phyloP scores from a whole-genome alignment of 2,797 vertebrate genomes.

The Sciurus vulgaris region DNA sequence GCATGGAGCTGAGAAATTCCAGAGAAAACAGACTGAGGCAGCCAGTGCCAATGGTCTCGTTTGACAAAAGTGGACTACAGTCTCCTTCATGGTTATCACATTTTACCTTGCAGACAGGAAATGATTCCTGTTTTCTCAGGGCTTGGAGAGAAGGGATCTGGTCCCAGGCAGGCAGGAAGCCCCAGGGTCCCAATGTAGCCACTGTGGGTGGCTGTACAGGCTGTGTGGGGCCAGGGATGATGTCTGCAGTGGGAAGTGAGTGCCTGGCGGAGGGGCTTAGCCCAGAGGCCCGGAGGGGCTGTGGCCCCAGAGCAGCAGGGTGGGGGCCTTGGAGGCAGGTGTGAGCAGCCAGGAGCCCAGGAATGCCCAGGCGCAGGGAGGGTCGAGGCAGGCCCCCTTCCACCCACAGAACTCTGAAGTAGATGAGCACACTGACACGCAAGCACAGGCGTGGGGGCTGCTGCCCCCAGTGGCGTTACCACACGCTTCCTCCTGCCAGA shows the following conservation, averaged over 20 bases:
- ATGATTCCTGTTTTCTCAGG: neutral
- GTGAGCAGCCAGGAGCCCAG: neutral
- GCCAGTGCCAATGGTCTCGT: neutral
- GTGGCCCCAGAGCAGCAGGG: no score
- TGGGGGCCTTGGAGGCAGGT: no score
- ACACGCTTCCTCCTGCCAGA: no score
- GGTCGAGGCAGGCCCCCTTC: neutral
- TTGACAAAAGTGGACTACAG: accelerated
- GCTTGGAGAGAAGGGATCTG: accelerated
- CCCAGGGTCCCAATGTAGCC: accelerated
- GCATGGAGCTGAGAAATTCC: neutral
- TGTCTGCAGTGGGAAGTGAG: accelerated
- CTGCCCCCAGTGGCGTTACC: no score
- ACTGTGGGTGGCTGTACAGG: accelerated
- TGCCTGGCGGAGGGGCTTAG: accelerated
- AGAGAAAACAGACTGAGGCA: neutral
- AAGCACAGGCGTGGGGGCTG: accelerated
- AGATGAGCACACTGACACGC: accelerated
- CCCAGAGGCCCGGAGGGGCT: no score
- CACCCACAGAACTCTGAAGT: neutral
- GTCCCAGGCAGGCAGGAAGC: accelerated
- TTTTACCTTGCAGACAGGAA: neutral
- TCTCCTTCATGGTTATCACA: neutral
- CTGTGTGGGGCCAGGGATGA: accelerated
- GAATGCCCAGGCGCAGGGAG: accelerated